Percentiles rank a stretch among this genome's conserved stretches.
Evolutionary conservation across 2,113 vertebrate species (phyloP).

Genomic region (Odocoileus virginianus): DNA sequence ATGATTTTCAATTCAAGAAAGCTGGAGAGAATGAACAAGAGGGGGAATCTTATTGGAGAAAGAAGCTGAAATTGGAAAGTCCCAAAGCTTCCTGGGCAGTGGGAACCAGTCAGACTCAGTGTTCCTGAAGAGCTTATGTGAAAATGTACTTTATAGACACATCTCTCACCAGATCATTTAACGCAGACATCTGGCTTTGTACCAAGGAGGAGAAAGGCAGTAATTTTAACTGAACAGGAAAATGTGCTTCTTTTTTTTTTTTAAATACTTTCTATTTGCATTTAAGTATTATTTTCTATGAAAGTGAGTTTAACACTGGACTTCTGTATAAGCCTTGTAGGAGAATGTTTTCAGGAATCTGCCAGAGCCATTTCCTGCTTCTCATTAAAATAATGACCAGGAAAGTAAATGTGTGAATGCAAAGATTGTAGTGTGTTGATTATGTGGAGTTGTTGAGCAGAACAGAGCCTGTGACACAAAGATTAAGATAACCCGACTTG

Average conservation of each 20-base stretch:
- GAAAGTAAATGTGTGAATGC: background rate
- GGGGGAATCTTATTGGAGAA: background rate
- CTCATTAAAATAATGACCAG: background rate
- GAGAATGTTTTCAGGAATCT: background rate
- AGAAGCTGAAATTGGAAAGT: background rate
- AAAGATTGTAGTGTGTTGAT: background rate
- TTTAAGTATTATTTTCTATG: constrained; percentile 1
- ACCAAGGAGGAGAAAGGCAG: background rate
- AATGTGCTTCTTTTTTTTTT: background rate
- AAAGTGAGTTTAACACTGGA: background rate
- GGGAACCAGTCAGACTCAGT: background rate
- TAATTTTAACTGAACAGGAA: background rate
- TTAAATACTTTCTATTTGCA: background rate
- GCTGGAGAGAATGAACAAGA: background rate
- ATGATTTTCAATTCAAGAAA: constrained; percentile 10
- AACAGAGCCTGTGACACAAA: background rate
- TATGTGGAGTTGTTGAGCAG: background rate
- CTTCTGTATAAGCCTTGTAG: background rate
- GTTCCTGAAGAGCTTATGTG: background rate
- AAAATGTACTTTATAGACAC: background rate
- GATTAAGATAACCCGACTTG: background rate
- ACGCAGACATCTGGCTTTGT: background rate
- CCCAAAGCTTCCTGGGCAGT: background rate
- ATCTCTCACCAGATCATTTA: background rate
- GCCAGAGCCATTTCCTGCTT: background rate